A percentile compares a stretch with the other conserved stretches of the same genome.
These are phyloP conservation scores for Vultur gryphus DNA, from an alignment of 2,797 vertebrate genomes.

Conservation along the genomic window DNA sequence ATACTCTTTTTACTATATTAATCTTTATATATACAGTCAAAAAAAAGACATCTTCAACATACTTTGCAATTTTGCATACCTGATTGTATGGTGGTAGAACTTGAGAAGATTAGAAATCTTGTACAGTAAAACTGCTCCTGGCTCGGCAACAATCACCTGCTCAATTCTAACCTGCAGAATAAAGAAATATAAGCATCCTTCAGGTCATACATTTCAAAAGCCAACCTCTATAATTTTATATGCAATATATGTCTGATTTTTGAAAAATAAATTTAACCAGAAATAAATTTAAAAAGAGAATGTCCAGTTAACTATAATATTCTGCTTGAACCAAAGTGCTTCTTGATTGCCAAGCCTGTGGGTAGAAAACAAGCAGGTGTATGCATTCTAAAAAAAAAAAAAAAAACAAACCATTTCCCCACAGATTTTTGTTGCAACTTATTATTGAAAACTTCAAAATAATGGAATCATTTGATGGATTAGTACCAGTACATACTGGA, in stretches of 20 bases:
- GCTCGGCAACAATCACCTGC: conserved; percentile 95
- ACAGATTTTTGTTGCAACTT: background rate
- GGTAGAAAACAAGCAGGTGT: background rate
- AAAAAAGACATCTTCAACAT: background rate
- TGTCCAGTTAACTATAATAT: background rate
- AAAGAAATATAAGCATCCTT: background rate
- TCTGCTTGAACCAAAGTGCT: background rate
- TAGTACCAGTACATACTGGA: background rate
- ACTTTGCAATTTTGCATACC: conserved; percentile 72
- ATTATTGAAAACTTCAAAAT: background rate
- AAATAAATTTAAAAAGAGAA: background rate
- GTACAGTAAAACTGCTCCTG: conserved; percentile 93
- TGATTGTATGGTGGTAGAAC: conserved; percentile 97
- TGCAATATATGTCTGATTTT: background rate
- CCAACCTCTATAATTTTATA: background rate
- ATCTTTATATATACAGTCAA: background rate
- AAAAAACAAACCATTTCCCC: background rate
- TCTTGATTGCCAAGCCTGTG: background rate
- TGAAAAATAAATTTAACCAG: background rate
- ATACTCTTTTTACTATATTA: background rate
- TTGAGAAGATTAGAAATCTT: conserved; percentile 98
- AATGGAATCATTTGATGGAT: background rate
- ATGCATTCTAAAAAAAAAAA: background rate
- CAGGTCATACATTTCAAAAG: background rate
- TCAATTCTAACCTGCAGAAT: conserved; percentile 90